Percentiles rank a stretch among this genome's conserved stretches.
Evolutionary conservation across 2,888 invertebrate genomes (phyloP).

Genomic region (Harpagoxenus sublaevis): DNA sequence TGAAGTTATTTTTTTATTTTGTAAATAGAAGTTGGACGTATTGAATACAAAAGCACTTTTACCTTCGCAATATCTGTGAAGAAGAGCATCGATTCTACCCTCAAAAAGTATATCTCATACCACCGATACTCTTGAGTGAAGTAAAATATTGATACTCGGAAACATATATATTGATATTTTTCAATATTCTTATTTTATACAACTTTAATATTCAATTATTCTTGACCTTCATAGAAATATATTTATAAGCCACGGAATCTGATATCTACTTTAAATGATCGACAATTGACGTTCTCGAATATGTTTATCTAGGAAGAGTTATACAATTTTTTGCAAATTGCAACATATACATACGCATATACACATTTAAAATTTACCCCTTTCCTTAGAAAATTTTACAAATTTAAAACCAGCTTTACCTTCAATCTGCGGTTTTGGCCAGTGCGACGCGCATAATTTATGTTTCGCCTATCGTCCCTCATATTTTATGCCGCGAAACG

Average conservation of each 20-base stretch:
- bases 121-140: slow-evolving; percentile 8
- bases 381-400: not conserved
- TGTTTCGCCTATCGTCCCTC: slow-evolving; percentile 38
- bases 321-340: not conserved
- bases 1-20: slow-evolving; percentile 2
- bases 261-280: not conserved
- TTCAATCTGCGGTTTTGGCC: slow-evolving; percentile 1
- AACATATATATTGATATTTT: slow-evolving; percentile 37
- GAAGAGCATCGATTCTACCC: slow-evolving; percentile 27
- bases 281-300: not conserved
- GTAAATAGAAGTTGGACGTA: not conserved
- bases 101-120: slow-evolving; percentile 25
- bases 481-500: slow-evolving; percentile 37
- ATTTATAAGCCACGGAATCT: not conserved
- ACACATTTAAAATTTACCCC: not conserved
- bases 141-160: slow-evolving; percentile 30
- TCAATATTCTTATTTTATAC: not conserved
- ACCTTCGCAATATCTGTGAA: not conserved
- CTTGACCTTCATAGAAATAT: not conserved
- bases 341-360: not conserved
- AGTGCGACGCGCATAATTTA: slow-evolving; percentile 29
- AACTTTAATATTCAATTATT: slow-evolving; percentile 6
- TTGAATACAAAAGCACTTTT: not conserved
- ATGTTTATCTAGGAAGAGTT: not conserved
- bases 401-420: not conserved